Evolutionary conservation across 2,888 invertebrate genomes (phyloP), one percentile per base, ranked within the genome.

Genomic region (Ditula angustiorana): DNA sequence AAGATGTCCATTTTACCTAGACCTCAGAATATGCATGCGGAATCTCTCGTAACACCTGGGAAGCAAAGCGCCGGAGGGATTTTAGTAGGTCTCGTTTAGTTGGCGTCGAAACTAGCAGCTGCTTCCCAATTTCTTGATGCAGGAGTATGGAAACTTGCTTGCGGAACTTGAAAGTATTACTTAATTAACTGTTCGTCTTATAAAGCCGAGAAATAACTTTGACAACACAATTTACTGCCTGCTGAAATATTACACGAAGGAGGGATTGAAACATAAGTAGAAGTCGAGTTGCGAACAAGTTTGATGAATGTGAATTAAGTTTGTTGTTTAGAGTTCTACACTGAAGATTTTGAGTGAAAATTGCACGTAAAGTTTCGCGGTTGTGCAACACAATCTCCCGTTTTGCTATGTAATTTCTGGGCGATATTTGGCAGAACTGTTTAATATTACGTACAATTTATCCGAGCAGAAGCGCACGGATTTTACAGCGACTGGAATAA

Each of bases 181-280:
- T 66, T 57, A 57, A 65, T 64, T 67, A 67, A 73, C 64, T 73
- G 50, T 71, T 73, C 61, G 49, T 61, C 50, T 56, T 33, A 55
- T 58, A 61, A 49, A 33, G 58, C 44, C 37, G 4, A 55, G 61
- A 57, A 66, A 61, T 66, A 52, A 50, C 61, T 55, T 57, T 52
- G n/a, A 44, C 56, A 61, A 61, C 23, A 41, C 28, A 61, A 47
- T 57, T 49, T 62, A 13, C 23, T 55, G 37, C 16, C 23, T 23
- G 49, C 50, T 53, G 47, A 55, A 55, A 44, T 41, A 41, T 30
- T 28, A 52, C 41, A 44, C 30, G 13, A 26, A 19, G 28, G 13
- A 21, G 7, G 49, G 13, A 49, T 49, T 49, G 24, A 26, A 49
- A 26, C 26, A 16, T 49, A 26, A 26, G 49, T 26, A 16, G 49